Conservation (phyloP, 2,113 vertebrate species). For the Brachyistius frenatus region DNA sequence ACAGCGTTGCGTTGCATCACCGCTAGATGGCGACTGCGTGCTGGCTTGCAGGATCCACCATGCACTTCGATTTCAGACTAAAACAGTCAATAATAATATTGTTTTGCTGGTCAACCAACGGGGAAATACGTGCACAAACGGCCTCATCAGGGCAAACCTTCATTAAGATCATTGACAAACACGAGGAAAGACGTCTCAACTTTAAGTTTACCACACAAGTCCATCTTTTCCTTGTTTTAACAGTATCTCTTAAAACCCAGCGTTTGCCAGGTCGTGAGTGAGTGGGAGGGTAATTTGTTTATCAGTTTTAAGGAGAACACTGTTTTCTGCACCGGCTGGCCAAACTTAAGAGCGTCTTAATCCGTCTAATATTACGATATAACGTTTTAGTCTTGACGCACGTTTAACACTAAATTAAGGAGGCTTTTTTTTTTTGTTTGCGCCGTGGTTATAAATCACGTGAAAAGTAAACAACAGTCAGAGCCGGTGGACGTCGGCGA, state of each 20-base stretch:
- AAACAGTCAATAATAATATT: slow-evolving; percentile 84
- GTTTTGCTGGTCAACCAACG: slow-evolving; percentile 67
- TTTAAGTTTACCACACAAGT: slow-evolving; percentile 83
- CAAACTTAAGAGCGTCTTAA: slow-evolving; percentile 73
- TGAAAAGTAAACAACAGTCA: slow-evolving; percentile 53
- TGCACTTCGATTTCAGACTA: slow-evolving; percentile 82
- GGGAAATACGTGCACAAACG: slow-evolving; percentile 60
- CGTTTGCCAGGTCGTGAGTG: slow-evolving; percentile 60
- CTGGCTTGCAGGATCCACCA: slow-evolving; percentile 75
- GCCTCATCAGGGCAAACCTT: slow-evolving; percentile 33
- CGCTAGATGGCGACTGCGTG: slow-evolving; percentile 79
- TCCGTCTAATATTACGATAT: slow-evolving; percentile 73
- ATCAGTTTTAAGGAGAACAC: slow-evolving; percentile 35
- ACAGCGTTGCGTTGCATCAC: slow-evolving; percentile 65
- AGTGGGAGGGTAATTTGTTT: slow-evolving; percentile 9
- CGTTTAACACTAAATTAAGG: slow-evolving; percentile 72
- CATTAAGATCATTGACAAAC: slow-evolving; percentile 48
- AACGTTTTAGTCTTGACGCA: slow-evolving; percentile 81
- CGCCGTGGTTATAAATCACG: slow-evolving; percentile 34
- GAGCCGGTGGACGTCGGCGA: slow-evolving; percentile 10
- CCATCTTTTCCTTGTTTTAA: slow-evolving; percentile 87
- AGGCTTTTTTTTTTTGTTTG: slow-evolving; percentile 59
- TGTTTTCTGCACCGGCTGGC: slow-evolving; percentile 61
- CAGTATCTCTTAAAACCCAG: slow-evolving; percentile 79
- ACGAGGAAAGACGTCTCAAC: slow-evolving; percentile 62